Base-by-base conservation (phyloP, 2,113 vertebrate genomes). In the Podiceps cristatus region DNA sequence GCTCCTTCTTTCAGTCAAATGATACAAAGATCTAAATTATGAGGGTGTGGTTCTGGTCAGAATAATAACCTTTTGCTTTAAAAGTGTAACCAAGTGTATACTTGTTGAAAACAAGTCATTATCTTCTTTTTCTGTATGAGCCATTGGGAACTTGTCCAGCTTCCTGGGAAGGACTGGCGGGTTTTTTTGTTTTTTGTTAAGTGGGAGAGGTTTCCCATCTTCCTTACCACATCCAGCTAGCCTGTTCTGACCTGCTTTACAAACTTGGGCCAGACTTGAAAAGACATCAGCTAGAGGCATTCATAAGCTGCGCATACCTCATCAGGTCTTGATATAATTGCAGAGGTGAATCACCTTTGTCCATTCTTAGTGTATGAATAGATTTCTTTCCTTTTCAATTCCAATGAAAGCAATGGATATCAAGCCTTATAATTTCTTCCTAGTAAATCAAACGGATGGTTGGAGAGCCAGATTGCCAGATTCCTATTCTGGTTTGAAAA, bases 161-260 rank as follows among this genome's bases (percentile, higher is more conserved):
- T 82, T 94, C 35, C 64, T 78, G 93, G 69, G 76, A 93, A 90
- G 49, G 60, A 91, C 62, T 76, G 31, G 18, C 66, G n/a, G 9
- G 13, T 20, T 5, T 85, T 67, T 35, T 67, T 11, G 29, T 67
- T 60, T 81, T 81, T 82, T 82, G 37, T 92, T 84, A 53, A 53
- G 45, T 73, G 42, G 73, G 73, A 93, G 60, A 52, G 33, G 35
- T 90, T 95, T 92, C 86, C 55, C 53, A 40, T 55, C 55, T 75
- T 91, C 59, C 47, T 45, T 77, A 44, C 55, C 25, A 28, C 63
- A 75, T 82, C 44, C 55, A 52, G 63, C 29, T 72, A 79, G 80
- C 92, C 37, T 82, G 64, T 91, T 69, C 95, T 79, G 72, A 35
- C 94, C 37, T 97, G 93, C 85, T 78, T 75, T 64, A 92, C 56